Conservation (phyloP, 2,888 invertebrate genomes). For the Tribolium freemani region DNA sequence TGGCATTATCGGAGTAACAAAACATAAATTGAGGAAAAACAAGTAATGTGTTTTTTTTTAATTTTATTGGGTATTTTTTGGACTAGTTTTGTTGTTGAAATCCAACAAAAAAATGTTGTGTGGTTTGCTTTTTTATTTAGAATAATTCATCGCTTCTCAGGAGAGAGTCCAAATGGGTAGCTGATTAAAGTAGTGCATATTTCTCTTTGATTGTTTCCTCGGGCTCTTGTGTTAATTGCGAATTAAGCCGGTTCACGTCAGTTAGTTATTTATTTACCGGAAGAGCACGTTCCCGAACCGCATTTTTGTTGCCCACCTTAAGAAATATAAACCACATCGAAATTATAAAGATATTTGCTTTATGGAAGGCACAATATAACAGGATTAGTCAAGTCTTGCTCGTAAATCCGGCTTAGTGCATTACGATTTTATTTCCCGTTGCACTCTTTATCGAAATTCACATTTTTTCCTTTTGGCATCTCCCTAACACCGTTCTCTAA, state of each 20-base stretch:
- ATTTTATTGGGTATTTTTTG: too few species aligned
- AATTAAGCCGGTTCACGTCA: conserved; percentile 12
- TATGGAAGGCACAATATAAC: conserved; percentile 38
- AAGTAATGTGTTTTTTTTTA: too few species aligned
- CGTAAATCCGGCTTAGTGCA: conserved; percentile 39
- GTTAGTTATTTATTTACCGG: conserved; percentile 17
- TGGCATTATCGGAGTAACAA: too few species aligned
- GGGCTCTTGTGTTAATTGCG: conserved; percentile 12
- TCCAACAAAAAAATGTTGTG: too few species aligned
- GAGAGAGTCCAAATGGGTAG: neutral
- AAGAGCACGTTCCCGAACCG: conserved; percentile 1
- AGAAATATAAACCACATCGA: conserved; percentile 16
- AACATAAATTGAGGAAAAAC: too few species aligned
- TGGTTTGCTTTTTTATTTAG: too few species aligned
- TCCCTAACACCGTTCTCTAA: conserved; percentile 21
- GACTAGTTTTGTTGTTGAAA: too few species aligned
- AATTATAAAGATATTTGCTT: conserved; percentile 40
- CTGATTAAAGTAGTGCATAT: conserved; percentile 3
- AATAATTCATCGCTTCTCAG: neutral
- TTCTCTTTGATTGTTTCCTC: conserved; percentile 13
- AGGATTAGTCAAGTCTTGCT: conserved; percentile 37
- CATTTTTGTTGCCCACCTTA: conserved; percentile 22
- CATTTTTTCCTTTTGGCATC: conserved; percentile 16
- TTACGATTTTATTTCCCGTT: conserved; percentile 22
- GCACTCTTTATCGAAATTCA: conserved; percentile 30